phyloP scores from a whole-genome alignment of 2,797 vertebrate genomes.

The Antennarius maculatus region DNA sequence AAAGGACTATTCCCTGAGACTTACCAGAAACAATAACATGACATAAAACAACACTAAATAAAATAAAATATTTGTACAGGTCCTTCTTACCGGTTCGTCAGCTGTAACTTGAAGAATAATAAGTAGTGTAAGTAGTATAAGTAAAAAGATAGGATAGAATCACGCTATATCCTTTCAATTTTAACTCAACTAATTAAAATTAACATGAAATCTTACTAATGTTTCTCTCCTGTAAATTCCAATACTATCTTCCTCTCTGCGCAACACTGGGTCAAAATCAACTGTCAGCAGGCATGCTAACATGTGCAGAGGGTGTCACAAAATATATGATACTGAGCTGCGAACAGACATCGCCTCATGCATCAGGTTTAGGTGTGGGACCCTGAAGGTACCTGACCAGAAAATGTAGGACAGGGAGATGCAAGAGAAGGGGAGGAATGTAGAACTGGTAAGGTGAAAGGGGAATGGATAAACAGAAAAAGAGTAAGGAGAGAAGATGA shows the following conservation, averaged over 20 bases:
- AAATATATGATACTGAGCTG: constrained; percentile 59
- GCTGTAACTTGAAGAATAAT: too few species aligned
- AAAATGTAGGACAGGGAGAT: constrained; percentile 53
- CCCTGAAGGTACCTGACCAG: constrained; percentile 12
- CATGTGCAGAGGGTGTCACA: constrained; percentile 67
- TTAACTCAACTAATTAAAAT: constrained; percentile 1
- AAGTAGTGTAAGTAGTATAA: too few species aligned
- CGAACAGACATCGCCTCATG: constrained; percentile 62
- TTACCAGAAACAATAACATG: too few species aligned
- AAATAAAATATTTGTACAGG: too few species aligned
- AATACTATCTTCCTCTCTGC: constrained; percentile 35
- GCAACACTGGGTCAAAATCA: constrained; percentile 64
- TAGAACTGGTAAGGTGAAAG: constrained; percentile 27
- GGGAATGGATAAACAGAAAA: constrained; percentile 20
- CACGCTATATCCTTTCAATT: neutral
- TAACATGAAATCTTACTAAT: constrained; percentile 26
- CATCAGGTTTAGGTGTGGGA: constrained; percentile 44
- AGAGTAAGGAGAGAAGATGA: constrained; percentile 34
- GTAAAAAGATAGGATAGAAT: too few species aligned
- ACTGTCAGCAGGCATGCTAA: constrained; percentile 75
- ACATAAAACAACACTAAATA: too few species aligned
- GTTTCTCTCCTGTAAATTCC: constrained; percentile 33
- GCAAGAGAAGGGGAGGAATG: constrained; percentile 41
- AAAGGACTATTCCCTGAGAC: too few species aligned
- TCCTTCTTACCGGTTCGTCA: too few species aligned